phyloP scores from a whole-genome alignment of 2,797 vertebrate genomes.

The Scyliorhinus canicula region DNA sequence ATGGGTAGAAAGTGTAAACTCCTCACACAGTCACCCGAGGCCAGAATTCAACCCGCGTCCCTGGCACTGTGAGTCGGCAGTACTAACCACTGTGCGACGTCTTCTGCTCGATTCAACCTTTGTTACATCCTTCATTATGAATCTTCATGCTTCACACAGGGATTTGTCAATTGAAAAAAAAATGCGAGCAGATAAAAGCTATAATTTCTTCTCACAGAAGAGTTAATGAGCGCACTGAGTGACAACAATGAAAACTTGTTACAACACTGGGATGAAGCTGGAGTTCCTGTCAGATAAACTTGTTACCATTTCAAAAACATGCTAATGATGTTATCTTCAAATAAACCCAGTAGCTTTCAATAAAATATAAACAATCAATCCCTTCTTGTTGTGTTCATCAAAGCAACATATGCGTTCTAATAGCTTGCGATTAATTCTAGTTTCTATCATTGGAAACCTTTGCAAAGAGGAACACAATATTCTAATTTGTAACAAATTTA shows the following conservation, averaged over 20 bases:
- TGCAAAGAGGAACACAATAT: neutral
- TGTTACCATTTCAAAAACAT: neutral
- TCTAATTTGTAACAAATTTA: neutral
- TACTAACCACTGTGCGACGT: too few relatives aligned
- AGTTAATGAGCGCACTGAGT: neutral
- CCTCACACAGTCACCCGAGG: too few relatives aligned
- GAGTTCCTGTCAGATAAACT: neutral
- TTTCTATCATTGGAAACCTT: neutral
- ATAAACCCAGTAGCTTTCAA: neutral
- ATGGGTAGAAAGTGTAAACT: too few relatives aligned
- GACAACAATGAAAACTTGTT: neutral
- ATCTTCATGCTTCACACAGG: neutral
- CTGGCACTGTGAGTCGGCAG: too few relatives aligned
- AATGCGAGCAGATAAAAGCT: neutral
- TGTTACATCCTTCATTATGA: neutral
- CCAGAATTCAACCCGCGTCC: too few relatives aligned
- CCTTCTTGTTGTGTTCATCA: neutral
- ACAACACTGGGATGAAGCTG: neutral
- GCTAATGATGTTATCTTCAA: neutral
- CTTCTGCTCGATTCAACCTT: neutral
- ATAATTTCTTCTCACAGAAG: neutral
- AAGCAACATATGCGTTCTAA: neutral
- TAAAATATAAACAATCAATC: slow-evolving; percentile 24
- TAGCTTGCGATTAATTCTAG: neutral
- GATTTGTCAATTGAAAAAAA: neutral